Base-by-base conservation (phyloP, 2,113 vertebrate genomes). In the Chitala chitala region DNA sequence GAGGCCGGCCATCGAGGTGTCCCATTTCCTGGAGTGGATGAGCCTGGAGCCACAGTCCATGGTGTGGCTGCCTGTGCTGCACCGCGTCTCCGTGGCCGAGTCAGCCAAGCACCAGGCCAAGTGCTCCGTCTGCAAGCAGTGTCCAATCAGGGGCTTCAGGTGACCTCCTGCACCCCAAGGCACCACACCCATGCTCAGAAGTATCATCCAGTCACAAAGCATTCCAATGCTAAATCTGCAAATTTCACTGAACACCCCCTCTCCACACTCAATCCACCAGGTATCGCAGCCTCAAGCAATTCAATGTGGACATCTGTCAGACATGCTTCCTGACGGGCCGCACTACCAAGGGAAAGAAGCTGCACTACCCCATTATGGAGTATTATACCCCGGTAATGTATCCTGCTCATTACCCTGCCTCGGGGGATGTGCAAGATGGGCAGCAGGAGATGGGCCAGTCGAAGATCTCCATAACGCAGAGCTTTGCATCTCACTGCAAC, bases 271-370 rank as follows among this genome's bases (percentile, higher is more conserved):
- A n/a, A n/a, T 54, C 59, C 31, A 55, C 1, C 84, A 94, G 92
- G 84, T 94, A 94, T 76, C 90, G 92, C 40, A 94, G 92, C 84
- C 82, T 94, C 80, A 94, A 94, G 81, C 89, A 94, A 73, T 94
- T 94, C 83, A 93, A 93, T 0, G 92, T 94, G 83, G 92, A 94
- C 76, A 94, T 94, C 82, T 94, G 92, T 78, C 92, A 94, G 84
- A 91, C 91, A 38, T 94, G 92, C 76, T 94, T 94, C 82, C 85
- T 94, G 74, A 93, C 92, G 0, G 92, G 92, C 50, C 76, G 87
- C 74, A 91, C 92, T 80, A 91, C 89, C 81, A 93, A 94, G 79
- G 92, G 92, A 80, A 93, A 93, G 83, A 92, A 92, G 75, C 84
- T 93, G 26, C 92, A 93, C 78, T 93, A 93, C 63, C 92, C 92